Base-by-base conservation (phyloP, 2,888 invertebrate genomes). In the Abrostola tripartita region DNA sequence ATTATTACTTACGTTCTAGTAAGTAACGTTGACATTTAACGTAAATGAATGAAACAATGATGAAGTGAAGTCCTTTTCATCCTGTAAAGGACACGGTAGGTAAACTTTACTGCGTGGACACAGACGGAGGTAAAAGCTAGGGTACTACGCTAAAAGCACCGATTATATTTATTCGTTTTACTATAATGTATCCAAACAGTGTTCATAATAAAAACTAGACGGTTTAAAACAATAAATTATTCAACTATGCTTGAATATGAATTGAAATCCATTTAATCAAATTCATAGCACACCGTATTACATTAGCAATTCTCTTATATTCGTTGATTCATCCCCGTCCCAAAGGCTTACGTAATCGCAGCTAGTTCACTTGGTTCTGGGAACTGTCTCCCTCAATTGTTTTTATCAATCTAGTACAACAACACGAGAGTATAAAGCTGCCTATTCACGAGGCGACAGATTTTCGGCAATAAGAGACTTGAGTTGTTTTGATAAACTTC, bases 381-480 rank as follows among this genome's bases (percentile, higher is more conserved):
- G 75, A 81, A 82, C 68, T 59, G 50, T 76, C 75, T 74, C 74
- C 73, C 60, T 77, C 51, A 44, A 65, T 83, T 86, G 83, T 87
- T 87, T 87, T 86, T 75, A 76, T 82, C 76, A 84, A 85, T 85
- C 74, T 77, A 40, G 51, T 74, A 65, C 60, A 80, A 82, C 80
- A 84, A 81, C 67, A 85, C 14, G 36, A 52, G 49, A 69, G 55
- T 51, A 35, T 67, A 49, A 64, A 52, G 42, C 50, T 8, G 0
- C 8, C 37, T 44, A 12, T 40, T 41, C 47, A 59, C 59, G 36
- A 9, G n/a, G 36, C 14, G 40, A 24, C 37, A 35, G n/a, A 7
- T 10, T 37, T 38, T 35, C n/a, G 47, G 44, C 14, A 8, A 14
- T 5, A 24, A 47, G 9, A 47, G 44, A 24, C 44, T 6, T 8